Base-by-base conservation (phyloP, 30 jellyfish, hydroid and myxozoan genomes). In the Mastigias papua region DNA sequence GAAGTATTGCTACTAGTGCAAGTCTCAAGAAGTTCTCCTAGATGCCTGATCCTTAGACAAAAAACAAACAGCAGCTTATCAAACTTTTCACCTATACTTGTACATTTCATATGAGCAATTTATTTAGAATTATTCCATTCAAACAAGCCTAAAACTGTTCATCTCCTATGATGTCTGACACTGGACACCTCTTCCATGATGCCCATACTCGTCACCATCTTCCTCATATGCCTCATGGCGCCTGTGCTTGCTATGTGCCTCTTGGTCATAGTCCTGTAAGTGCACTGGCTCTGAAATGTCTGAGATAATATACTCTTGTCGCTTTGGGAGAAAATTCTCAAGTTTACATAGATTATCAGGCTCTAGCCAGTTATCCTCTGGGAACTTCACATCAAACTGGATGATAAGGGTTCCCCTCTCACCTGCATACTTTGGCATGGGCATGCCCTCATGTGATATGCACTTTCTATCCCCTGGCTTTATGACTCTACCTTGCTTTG, bases 401-500 rank as follows among this genome's bases (percentile, higher is more conserved):
- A 96, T 93, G 32, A 96, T 72, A 16, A 96, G 91, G 46, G 69
- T 48, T 0, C 99, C 99, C 46, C 88, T 91, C 30, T 62, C 90
- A 51, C 42, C 32, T 22, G 78, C 86, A 42, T 71, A 54, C 69
- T 80, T 91, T 42, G 64, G 70, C n/a, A 76, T 35, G 15, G 99
- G 99, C 99, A 96, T 91, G 1, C 99, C 99, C 69, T 96, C 99
- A 61, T 71, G 88, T 37, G 58, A 76, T 22, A 95, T 80, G 62
- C 97, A 90, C 85, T 90, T 95, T 73, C 73, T 34, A 42, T 90
- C 97, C 3, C 90, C 93, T 0, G 99, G 99, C 63, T 86, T 88
- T n/a, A 95, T 70, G 6, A 95, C 96, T 70, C 86, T 97, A 17
- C 99, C 99, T n/a, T 98, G 98, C 32, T 73, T 83, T 19, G 99